These are phyloP conservation scores for Podargus strigoides DNA, from an alignment of 2,797 vertebrate genomes.

Conservation along the genomic window DNA sequence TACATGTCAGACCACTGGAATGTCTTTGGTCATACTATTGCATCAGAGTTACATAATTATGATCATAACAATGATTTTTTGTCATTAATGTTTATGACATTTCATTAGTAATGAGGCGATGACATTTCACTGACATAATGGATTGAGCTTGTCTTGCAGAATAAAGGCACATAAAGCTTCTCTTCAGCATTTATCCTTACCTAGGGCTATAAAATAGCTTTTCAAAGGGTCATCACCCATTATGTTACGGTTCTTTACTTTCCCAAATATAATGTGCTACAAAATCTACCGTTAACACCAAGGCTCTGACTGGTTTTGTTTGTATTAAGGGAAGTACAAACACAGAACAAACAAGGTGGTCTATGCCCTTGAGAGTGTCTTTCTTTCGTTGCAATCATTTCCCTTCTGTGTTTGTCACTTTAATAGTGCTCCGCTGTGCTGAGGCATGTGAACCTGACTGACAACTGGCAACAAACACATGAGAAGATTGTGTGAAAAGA, in stretches of 20 bases:
- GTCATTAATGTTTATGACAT: slow-evolving; percentile 18
- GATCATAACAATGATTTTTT: slow-evolving; percentile 30
- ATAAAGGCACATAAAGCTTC: neutral
- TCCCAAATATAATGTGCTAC: neutral
- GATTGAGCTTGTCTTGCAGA: neutral
- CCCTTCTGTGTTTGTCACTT: neutral
- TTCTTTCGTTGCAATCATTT: neutral
- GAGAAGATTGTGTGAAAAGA: neutral
- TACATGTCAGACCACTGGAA: slow-evolving; percentile 26
- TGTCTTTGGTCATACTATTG: slow-evolving; percentile 39
- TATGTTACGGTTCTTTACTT: neutral
- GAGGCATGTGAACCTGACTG: neutral
- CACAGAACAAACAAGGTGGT: slow-evolving; percentile 7
- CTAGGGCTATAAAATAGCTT: neutral
- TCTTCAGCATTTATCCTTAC: neutral
- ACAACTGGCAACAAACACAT: neutral
- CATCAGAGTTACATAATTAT: slow-evolving; percentile 47
- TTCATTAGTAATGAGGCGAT: neutral
- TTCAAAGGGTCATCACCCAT: neutral
- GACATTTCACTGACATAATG: slow-evolving; percentile 39
- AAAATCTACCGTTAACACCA: neutral
- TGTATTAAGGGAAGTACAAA: slow-evolving; percentile 1
- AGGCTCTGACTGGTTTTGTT: neutral
- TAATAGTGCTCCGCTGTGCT: neutral
- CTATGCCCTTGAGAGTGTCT: neutral